Evolutionary conservation across 2,888 invertebrate genomes (phyloP).

Genomic region (Lordiphosa fenestrarum): DNA sequence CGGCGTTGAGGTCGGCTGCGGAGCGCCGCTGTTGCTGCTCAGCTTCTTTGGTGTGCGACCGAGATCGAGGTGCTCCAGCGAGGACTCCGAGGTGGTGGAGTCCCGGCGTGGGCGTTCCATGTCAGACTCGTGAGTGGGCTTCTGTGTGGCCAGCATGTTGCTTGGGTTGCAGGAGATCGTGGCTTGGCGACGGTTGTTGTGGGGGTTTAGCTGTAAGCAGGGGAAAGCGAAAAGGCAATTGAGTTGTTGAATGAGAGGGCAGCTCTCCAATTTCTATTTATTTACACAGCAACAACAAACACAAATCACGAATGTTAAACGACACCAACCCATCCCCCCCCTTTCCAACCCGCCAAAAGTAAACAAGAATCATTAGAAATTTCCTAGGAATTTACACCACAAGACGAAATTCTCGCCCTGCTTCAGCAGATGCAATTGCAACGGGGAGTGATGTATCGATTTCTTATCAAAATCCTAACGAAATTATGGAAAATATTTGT

Average conservation of each 20-base stretch:
- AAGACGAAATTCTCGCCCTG: not conserved
- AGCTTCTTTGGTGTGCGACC: slow-evolving; percentile 77
- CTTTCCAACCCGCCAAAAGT: no score
- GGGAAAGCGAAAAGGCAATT: not conserved
- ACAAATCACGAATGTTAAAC: no score
- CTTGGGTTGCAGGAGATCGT: slow-evolving; percentile 2
- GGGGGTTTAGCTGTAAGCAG: not conserved
- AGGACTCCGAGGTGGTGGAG: slow-evolving; percentile 80
- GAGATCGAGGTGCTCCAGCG: slow-evolving; percentile 79
- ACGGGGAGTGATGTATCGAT: slow-evolving; percentile 6
- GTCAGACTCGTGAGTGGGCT: slow-evolving; percentile 7
- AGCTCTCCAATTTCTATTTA: no score
- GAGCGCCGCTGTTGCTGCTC: slow-evolving; percentile 51
- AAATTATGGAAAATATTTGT: slow-evolving; percentile 7
- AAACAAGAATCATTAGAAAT: no score
- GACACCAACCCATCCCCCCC: no score
- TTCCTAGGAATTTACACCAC: no score
- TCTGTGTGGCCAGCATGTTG: slow-evolving; percentile 51
- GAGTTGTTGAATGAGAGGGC: not conserved
- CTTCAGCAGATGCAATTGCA: slow-evolving; percentile 6
- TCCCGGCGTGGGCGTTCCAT: slow-evolving; percentile 78
- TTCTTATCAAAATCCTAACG: slow-evolving; percentile 22
- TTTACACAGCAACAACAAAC: no score
- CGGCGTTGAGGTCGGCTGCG: slow-evolving; percentile 73
- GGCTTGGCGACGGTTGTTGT: slow-evolving; percentile 14